Evolutionary conservation across 1,140 invertebrate genomes (phyloP), one percentile per base, ranked within the genome.

Genomic region (Trichoplusia ni): DNA sequence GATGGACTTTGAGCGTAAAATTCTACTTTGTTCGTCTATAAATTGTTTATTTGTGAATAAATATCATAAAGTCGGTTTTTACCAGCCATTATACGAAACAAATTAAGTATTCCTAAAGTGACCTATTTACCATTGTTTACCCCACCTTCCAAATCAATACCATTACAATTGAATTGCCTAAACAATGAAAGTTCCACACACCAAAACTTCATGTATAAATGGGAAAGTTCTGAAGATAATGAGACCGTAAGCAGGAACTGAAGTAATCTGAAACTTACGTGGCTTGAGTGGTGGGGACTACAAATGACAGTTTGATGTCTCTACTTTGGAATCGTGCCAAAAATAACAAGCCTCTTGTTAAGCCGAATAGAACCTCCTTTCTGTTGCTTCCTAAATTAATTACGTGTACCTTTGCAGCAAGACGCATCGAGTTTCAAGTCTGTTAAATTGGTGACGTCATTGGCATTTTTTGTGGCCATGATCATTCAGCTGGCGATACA

Each of bases 391-490:
- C 51, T 47, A 56, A 64, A 47, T 64, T 31, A 46, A 53, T 51
- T 44, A 44, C 38, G 46, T 29, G 27, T 29, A 37, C 4, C 46
- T 58, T 82, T 79, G n/a, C 71, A 90, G 87, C 76, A 85, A 89
- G 87, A 90, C 60, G 84, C 82, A 18, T 90, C 87, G n/a, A 89
- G 83, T 46, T 79, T 90, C 18, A 86, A 83, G 60, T 90, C 87
- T 1, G 77, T 89, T 14, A 74, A 76, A 3, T 71, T 90, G 21
- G 78, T 81, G 7, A 90, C 83, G 18, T 90, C 87, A 4, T 59
- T 90, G 21, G 86, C 86, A 8, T 90, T 89, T 63, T 90, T 90
- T 46, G 64, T 76, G 6, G 84, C 84, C 7, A 90, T 90, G 87
- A 85, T 88, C 9, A 82, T 80, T 38, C 87, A 90, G 35, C 75